Evolutionary conservation across 2,888 invertebrate genomes (phyloP), one percentile per base, ranked within the genome.

Genomic region (Diarsia brunnea): DNA sequence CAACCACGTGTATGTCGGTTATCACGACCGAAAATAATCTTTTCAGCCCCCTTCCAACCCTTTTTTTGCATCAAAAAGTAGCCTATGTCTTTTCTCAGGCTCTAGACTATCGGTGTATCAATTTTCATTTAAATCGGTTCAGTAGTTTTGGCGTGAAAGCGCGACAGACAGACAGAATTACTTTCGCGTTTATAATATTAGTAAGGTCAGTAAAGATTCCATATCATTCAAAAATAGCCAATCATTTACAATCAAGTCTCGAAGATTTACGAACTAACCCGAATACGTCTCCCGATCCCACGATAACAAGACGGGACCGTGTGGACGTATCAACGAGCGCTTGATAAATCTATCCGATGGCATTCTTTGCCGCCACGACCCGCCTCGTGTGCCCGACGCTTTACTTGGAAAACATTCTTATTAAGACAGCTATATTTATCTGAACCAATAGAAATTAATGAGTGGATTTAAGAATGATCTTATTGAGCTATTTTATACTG

Each of bases 281-380:
- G 78, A 87, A 84, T 69, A 79, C 60, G 66, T 53, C 69, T 12
- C 10, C 63, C 63, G 69, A 79, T 75, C 55, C 58, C 24, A 31
- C 65, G 81, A 84, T 86, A 88, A 82, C 81, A 71, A 79, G 72
- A 53, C 53, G 31, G 47, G 55, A 47, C 64, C n/a, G 64, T 65
- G 73, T 61, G 69, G 74, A 78, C 67, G 74, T 73, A 31, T 55
- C 55, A 81, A 75, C 66, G 79, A 69, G 63, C 27, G 63, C 74
- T 86, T 82, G 87, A 87, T 86, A 82, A 80, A 84, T 86, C 64
- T 80, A 81, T 81, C 75, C 14, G 21, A 38, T 31, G 51, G 72
- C 78, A 86, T 81, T 87, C 86, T 47, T 80, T 78, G 24, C 51
- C 51, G 69, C 68, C 43, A 47, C 73, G 58, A 77, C 14, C 43